These are phyloP conservation scores for Drosophila lacertosa DNA, from an alignment of 1,140 invertebrate species.

Conservation along the genomic window DNA sequence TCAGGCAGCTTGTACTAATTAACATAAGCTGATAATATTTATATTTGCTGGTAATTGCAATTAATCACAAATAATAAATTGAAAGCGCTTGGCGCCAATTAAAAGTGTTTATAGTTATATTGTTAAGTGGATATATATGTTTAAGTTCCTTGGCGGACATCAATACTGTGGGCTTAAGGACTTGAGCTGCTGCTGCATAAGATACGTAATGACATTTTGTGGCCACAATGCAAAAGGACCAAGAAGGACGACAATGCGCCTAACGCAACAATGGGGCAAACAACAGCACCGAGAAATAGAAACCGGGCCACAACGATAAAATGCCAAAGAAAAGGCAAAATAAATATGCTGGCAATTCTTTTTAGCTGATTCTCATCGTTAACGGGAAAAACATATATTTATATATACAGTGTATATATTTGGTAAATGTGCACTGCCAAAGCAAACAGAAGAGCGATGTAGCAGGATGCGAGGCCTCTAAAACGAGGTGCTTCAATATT, in stretches of 20 bases:
- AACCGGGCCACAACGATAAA: constrained; percentile 46
- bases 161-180: constrained; percentile 7
- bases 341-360: constrained; percentile 63
- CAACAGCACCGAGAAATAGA: not conserved
- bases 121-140: constrained; percentile 9
- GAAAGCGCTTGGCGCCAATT: too few relatives aligned
- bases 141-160: not conserved
- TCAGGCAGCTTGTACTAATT: too few relatives aligned
- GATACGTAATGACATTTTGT: constrained; percentile 31
- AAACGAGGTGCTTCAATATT: constrained; percentile 29
- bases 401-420: too few relatives aligned
- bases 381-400: constrained; percentile 69
- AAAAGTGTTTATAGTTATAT: constrained; percentile 4
- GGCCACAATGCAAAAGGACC: constrained; percentile 37
- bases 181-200: too few relatives aligned
- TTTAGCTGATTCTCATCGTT: constrained; percentile 57
- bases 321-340: constrained; percentile 43
- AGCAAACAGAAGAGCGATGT: constrained; percentile 45
- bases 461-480: constrained; percentile 11
- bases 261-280: constrained; percentile 45
- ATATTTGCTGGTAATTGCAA: too few relatives aligned
- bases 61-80: too few relatives aligned
- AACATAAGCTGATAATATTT: too few relatives aligned
- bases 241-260: constrained; percentile 39
- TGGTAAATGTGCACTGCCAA: constrained; percentile 69